Evolutionary conservation across 2,888 invertebrate species (phyloP).

Genomic region (Calameuta pallipes): DNA sequence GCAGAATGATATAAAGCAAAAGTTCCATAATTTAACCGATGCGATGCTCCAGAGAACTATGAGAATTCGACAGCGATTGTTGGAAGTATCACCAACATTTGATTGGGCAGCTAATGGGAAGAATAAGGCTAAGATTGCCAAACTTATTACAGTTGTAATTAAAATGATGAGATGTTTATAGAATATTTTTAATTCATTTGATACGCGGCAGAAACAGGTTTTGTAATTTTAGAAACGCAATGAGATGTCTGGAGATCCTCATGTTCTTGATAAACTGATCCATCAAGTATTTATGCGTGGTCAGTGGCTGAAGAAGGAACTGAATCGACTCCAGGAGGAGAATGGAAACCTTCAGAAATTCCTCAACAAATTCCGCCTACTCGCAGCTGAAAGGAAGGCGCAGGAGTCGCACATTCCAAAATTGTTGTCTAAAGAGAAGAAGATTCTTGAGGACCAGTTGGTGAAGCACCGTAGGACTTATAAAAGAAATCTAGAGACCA

Average conservation of each 20-base stretch:
- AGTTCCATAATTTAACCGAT: constrained; percentile 33
- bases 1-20: constrained; percentile 37
- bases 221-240: constrained; percentile 17
- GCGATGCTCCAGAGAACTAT: constrained; percentile 34
- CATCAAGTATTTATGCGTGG: constrained; percentile 39
- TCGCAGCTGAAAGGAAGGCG: constrained; percentile 35
- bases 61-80: constrained; percentile 34
- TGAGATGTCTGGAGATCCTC: constrained; percentile 16
- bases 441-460: constrained; percentile 32
- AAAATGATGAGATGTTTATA: background rate
- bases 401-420: constrained; percentile 36
- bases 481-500: constrained; percentile 36
- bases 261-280: constrained; percentile 30
- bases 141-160: constrained; percentile 26
- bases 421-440: constrained; percentile 35
- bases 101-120: constrained; percentile 38
- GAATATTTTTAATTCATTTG: background rate
- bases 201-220: background rate
- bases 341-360: constrained; percentile 33
- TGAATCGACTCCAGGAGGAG: constrained; percentile 36
- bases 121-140: constrained; percentile 29
- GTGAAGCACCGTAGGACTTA: constrained; percentile 25
- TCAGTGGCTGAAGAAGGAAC: constrained; percentile 40
- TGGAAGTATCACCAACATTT: constrained; percentile 40
- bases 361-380: constrained; percentile 32